These are phyloP conservation scores for Homarus gammarus DNA, from an alignment of 2,888 invertebrate genomes.

Conservation along the genomic window DNA sequence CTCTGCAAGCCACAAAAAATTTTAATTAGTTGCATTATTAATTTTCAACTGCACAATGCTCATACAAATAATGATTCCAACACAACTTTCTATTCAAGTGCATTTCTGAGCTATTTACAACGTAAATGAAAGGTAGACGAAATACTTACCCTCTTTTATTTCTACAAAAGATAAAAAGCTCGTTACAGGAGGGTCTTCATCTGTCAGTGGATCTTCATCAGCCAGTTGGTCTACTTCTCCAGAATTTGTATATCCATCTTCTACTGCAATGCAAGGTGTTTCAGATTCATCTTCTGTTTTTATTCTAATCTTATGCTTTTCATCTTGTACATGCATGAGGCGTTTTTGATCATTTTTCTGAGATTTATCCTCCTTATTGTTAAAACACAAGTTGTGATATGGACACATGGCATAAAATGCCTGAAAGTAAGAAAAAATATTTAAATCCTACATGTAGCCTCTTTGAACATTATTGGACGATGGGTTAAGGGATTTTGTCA, in stretches of 20 bases:
- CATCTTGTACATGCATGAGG: not conserved
- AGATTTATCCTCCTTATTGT: slow-evolving; percentile 29
- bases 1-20: too few species aligned
- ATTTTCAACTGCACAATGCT: too few species aligned
- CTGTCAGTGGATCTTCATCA: slow-evolving; percentile 1
- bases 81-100: too few species aligned
- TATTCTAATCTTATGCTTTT: not conserved
- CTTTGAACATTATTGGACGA: not conserved
- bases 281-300: not conserved
- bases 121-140: not conserved
- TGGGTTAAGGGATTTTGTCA: not conserved
- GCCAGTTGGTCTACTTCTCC: slow-evolving; percentile 2
- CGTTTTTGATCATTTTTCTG: not conserved
- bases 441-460: not conserved
- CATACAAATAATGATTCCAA: too few species aligned
- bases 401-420: slow-evolving; percentile 29
- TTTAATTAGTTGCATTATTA: too few species aligned
- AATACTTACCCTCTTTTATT: slow-evolving; percentile 49
- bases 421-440: slow-evolving; percentile 11
- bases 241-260: not conserved
- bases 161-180: slow-evolving; percentile 42
- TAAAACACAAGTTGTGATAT: slow-evolving; percentile 18
- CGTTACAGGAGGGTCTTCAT: slow-evolving; percentile 34
- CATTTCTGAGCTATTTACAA: too few species aligned
- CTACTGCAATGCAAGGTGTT: slow-evolving; percentile 14